phyloP scores from a whole-genome alignment of 2,888 invertebrate genomes.

The Brenthis hecate region DNA sequence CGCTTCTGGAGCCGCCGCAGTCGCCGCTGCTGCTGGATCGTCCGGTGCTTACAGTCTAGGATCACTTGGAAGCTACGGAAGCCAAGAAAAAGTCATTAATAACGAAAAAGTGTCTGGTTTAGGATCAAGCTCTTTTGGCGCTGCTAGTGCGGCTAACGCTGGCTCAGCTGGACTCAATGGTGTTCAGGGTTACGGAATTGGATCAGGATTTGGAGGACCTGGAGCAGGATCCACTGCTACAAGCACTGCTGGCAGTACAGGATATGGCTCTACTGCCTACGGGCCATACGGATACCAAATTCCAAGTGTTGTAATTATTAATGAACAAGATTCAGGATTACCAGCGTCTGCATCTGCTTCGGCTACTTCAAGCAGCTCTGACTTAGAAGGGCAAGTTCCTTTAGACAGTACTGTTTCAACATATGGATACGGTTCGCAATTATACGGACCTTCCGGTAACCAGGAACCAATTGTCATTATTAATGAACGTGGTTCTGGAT shows the following conservation, averaged over 20 bases:
- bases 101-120: constrained; percentile 8
- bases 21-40: neutral
- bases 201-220: neutral
- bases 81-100: neutral
- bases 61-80: neutral
- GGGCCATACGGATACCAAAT: constrained; percentile 15
- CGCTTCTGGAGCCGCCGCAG: neutral
- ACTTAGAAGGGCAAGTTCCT: neutral
- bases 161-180: constrained; percentile 1
- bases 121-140: neutral
- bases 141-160: constrained; percentile 17
- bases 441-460: neutral
- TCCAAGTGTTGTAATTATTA: constrained; percentile 32
- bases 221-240: neutral
- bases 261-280: constrained; percentile 1
- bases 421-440: constrained; percentile 9
- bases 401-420: neutral
- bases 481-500: constrained; percentile 18
- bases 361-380: neutral
- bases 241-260: constrained; percentile 6
- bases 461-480: neutral
- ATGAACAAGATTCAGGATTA: constrained; percentile 19
- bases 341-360: neutral
- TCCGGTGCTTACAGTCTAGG: neutral
- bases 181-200: neutral